Evolutionary conservation across 2,888 invertebrate genomes (phyloP), one percentile per base, ranked within the genome.

Genomic region (Psylliodes chrysocephalus): DNA sequence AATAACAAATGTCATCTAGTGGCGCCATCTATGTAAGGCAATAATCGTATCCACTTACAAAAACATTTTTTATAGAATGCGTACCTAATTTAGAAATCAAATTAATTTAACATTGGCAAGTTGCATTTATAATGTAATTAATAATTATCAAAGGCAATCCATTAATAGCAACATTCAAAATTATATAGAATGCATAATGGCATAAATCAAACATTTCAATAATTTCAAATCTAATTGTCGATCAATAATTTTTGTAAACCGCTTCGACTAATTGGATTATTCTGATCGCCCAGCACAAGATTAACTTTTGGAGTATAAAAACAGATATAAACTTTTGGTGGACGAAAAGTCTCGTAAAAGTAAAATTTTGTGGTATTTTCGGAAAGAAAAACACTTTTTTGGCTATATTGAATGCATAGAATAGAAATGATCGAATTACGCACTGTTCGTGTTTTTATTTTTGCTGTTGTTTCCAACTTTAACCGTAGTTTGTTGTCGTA

Each of bases 361-460:
- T n/a, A 55, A 55, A 55, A 55, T 44, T 46, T 55, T 44, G 55
- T 55, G 55, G 44, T 44, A 55, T 55, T 55, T 55, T 55, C 28
- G 44, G 15, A 10, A 30, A 15, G 42, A 42, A 44, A 28, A 55
- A 44, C 44, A 44, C 44, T 5, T 6, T 55, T 55, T 55, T 38
- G 44, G 18, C 12, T 14, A 19, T 46, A 46, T 7, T 46, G 22
- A 19, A 46, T 46, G 25, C 46, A 22, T 22, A 46, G 46, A 46
- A 46, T 46, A 46, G 22, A 46, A 46, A 46, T 25, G 22, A 22
- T 46, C 46, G 14, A 19, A 46, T 46, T 14, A 44, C 44, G 44
- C 44, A 44, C 44, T 15, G n/a, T 44, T 44, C 44, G 44, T 44
- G 15, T 44, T 44, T 44, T 10, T 33, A 44, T 44, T 40, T 17